phyloP scores from a whole-genome alignment of 2,113 vertebrate genomes.

The Urocitellus parryii region DNA sequence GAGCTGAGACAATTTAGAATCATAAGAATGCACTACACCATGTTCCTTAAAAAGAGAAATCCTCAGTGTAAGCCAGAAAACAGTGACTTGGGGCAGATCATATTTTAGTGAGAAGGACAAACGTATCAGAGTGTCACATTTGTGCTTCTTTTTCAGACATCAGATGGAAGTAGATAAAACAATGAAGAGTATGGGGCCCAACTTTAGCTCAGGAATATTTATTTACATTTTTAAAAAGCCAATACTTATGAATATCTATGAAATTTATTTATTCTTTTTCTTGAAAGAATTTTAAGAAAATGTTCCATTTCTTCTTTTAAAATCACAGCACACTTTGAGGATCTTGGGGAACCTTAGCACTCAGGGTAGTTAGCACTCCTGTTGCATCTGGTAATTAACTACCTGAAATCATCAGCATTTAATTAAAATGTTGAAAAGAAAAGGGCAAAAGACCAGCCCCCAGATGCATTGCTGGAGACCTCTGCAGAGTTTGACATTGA shows the following conservation, averaged over 20 bases:
- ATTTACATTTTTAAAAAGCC: background rate
- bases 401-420: background rate
- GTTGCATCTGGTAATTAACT: background rate
- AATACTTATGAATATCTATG: background rate
- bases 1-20: background rate
- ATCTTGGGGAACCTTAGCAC: background rate
- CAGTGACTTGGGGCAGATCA: background rate
- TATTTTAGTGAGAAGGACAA: background rate
- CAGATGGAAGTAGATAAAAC: background rate
- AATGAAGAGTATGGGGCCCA: background rate
- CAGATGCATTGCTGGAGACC: background rate
- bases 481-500: slow-evolving; percentile 26
- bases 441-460: background rate
- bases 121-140: background rate
- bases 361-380: background rate
- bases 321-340: background rate
- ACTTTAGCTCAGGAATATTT: background rate
- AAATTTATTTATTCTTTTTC: no score
- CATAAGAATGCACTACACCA: background rate
- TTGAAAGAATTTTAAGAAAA: no score
- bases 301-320: no score
- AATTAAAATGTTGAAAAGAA: slow-evolving; percentile 33
- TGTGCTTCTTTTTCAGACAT: background rate
- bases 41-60: background rate
- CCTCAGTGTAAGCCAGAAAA: background rate